phyloP scores from a whole-genome alignment of 2,888 invertebrate species.

The Archaeoteleia sp. region DNA sequence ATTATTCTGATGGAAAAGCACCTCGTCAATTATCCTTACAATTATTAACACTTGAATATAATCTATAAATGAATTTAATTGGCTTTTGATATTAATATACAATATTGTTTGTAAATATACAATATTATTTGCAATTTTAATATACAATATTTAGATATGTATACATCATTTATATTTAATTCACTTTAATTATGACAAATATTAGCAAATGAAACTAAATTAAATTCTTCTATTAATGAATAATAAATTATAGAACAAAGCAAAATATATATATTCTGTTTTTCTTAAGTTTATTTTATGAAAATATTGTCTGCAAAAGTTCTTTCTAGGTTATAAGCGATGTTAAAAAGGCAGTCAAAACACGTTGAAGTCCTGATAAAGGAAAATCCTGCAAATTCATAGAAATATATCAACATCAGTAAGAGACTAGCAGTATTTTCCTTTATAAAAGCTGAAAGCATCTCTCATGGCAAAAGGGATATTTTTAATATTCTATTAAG shows the following conservation, averaged over 20 bases:
- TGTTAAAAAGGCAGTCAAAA: not conserved
- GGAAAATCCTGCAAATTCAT: slow-evolving; percentile 19
- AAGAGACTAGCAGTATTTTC: slow-evolving; percentile 33
- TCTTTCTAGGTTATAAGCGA: slow-evolving; percentile 7
- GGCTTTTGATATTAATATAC: too few species aligned
- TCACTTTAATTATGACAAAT: not conserved
- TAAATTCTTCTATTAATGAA: slow-evolving; percentile 8
- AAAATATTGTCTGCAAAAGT: slow-evolving; percentile 4
- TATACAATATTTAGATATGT: not conserved
- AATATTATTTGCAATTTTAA: not conserved
- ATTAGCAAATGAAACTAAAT: not conserved
- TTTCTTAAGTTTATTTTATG: too few species aligned
- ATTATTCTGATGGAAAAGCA: slow-evolving; percentile 8
- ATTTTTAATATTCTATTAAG: slow-evolving; percentile 47
- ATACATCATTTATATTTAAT: too few species aligned
- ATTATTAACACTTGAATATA: too few species aligned
- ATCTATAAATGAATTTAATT: too few species aligned
- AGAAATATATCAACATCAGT: slow-evolving; percentile 37
- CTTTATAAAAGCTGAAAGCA: slow-evolving; percentile 45
- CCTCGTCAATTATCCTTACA: slow-evolving; percentile 8
- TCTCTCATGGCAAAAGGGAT: slow-evolving; percentile 37
- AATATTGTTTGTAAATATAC: too few species aligned
- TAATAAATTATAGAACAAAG: too few species aligned
- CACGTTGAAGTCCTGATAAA: slow-evolving; percentile 2
- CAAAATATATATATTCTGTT: too few species aligned